Evolutionary conservation across 2,888 invertebrate genomes (phyloP).

Genomic region (Diogma glabrata): DNA sequence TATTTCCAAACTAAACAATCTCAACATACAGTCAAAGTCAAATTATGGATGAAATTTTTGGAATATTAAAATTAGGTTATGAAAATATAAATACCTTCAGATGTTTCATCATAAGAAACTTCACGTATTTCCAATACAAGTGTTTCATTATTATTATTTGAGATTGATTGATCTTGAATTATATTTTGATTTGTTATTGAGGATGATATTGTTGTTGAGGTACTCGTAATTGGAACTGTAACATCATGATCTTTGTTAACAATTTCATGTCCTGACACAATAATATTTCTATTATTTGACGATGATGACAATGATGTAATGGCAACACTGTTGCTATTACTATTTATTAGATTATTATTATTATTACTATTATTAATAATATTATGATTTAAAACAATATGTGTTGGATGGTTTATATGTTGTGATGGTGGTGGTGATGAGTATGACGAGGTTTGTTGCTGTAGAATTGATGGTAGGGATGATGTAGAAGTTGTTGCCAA

Average conservation of each 20-base stretch:
- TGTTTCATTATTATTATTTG: not conserved
- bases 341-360: conserved; percentile 4
- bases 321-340: conserved; percentile 4
- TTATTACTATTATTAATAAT: no score
- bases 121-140: conserved; percentile 4
- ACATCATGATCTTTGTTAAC: not conserved
- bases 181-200: not conserved
- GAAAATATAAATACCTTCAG: conserved; percentile 6
- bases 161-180: conserved; percentile 5
- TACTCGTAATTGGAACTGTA: not conserved
- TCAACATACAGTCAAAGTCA: no score
- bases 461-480: not conserved
- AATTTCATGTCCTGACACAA: not conserved
- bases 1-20: conserved; percentile 7
- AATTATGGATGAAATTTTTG: no score
- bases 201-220: conserved; percentile 5
- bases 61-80: no score
- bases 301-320: conserved; percentile 4
- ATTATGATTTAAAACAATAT: conserved; percentile 6
- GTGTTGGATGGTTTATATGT: conserved; percentile 6
- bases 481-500: not conserved
- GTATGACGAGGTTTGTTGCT: conserved; percentile 5
- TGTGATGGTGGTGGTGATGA: conserved; percentile 13
- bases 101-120: not conserved
- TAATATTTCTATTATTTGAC: conserved; percentile 1